Percentiles rank a stretch among this genome's conserved stretches.
Conservation (phyloP, 2,888 invertebrate species). For the Andrena bucephala region DNA sequence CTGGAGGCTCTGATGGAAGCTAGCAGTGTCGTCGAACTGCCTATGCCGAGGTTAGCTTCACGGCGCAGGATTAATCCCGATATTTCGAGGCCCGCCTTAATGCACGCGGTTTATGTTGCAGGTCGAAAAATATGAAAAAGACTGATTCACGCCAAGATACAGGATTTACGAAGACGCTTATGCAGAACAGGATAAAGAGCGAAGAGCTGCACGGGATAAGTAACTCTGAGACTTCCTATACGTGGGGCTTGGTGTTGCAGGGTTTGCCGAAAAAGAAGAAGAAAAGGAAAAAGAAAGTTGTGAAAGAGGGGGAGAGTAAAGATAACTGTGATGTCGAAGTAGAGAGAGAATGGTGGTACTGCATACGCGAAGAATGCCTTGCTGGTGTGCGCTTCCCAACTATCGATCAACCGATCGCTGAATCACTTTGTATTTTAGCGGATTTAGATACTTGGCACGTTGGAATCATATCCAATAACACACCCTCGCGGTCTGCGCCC, state of each 20-base stretch:
- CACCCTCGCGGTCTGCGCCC: conserved; percentile 80
- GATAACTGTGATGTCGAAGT: conserved; percentile 43
- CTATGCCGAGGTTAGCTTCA: conserved; percentile 86
- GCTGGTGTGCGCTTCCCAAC: conserved; percentile 80
- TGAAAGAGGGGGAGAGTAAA: conserved; percentile 25
- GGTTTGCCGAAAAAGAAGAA: conserved; percentile 82
- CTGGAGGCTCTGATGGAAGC: conserved; percentile 81
- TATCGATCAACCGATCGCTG: conserved; percentile 90
- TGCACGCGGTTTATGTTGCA: conserved; percentile 54
- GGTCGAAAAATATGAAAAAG: conserved; percentile 73
- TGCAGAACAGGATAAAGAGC: conserved; percentile 63
- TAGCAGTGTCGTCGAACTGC: conserved; percentile 86
- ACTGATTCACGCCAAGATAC: conserved; percentile 68
- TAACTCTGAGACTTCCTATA: conserved; percentile 72
- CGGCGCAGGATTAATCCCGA: neutral
- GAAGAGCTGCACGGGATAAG: conserved; percentile 27
- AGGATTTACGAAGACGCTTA: conserved; percentile 79
- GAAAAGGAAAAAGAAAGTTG: conserved; percentile 64
- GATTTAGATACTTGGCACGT: conserved; percentile 92
- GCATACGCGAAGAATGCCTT: conserved; percentile 79
- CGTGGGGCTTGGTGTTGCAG: conserved; percentile 89
- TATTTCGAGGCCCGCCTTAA: too few relatives aligned
- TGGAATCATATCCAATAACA: conserved; percentile 80
- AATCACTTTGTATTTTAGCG: conserved; percentile 93
- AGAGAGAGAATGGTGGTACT: conserved; percentile 77